These are phyloP conservation scores for Clytia hemisphaerica DNA, from an alignment of 30 jellyfish, hydroid and myxozoan species.

Conservation along the genomic window DNA sequence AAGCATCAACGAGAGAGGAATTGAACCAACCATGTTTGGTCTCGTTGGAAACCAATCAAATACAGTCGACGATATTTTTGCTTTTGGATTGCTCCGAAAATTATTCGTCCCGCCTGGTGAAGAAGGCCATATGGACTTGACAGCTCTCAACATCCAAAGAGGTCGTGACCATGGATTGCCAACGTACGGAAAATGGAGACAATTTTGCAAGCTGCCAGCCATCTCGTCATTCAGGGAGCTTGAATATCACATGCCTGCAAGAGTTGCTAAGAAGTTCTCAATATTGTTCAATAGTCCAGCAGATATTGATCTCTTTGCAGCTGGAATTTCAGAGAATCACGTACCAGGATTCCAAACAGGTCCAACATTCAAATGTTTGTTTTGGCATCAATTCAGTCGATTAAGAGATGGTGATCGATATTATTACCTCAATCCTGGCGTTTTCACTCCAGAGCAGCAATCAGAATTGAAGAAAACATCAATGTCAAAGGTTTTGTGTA, in stretches of 20 bases:
- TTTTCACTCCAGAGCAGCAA: constrained; percentile 27
- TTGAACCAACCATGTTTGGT: constrained; percentile 79
- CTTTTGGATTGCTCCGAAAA: constrained; percentile 18
- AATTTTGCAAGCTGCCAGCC: constrained; percentile 22
- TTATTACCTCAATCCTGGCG: constrained; percentile 20
- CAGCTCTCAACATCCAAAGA: constrained; percentile 86
- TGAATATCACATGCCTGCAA: constrained; percentile 10
- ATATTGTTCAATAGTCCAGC: constrained; percentile 9
- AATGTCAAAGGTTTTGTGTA: constrained; percentile 11
- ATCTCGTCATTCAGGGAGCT: neutral
- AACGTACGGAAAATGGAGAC: constrained; percentile 46
- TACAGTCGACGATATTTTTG: constrained; percentile 42
- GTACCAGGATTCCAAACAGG: constrained; percentile 7
- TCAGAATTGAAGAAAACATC: constrained; percentile 9
- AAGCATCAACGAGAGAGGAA: constrained; percentile 45
- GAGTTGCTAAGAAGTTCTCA: neutral
- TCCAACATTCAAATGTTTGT: constrained; percentile 20
- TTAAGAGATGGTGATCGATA: constrained; percentile 45
- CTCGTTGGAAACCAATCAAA: constrained; percentile 38
- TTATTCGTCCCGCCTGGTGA: constrained; percentile 41
- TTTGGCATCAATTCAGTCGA: constrained; percentile 12
- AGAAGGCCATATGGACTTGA: constrained; percentile 39
- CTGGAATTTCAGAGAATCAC: constrained; percentile 16
- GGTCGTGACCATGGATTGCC: constrained; percentile 97
- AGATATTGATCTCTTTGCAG: constrained; percentile 30